These are phyloP conservation scores for Antigone vipio DNA, from an alignment of 2,113 vertebrate species.

Conservation along the genomic window DNA sequence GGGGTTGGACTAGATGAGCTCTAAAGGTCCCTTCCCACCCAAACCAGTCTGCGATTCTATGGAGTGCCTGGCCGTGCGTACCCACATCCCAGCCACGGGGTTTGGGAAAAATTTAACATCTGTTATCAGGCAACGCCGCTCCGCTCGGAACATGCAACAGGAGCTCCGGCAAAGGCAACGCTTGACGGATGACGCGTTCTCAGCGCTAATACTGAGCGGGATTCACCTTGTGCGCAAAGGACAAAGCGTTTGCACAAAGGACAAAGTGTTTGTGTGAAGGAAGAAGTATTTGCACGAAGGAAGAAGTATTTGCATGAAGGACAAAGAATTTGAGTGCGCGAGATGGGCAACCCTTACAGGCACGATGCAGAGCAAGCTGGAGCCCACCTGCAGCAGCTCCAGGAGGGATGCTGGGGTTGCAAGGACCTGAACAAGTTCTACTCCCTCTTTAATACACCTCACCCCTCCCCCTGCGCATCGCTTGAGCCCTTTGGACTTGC, in stretches of 20 bases:
- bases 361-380: background rate
- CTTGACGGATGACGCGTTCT: background rate
- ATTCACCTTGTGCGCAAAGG: background rate
- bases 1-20: background rate
- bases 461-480: background rate
- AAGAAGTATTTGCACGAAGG: background rate
- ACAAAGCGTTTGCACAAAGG: background rate
- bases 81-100: rapidly evolving
- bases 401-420: background rate
- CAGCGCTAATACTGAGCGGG: rapidly evolving
- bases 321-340: background rate
- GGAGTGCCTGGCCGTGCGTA: rapidly evolving
- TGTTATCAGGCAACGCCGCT: background rate
- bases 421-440: background rate
- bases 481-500: background rate
- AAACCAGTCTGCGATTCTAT: background rate
- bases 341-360: background rate
- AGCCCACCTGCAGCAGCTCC: background rate
- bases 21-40: background rate
- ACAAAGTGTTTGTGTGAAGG: background rate
- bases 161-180: background rate
- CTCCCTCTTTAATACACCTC: background rate
- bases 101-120: background rate
- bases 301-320: background rate
- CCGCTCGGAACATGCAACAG: rapidly evolving